phyloP scores from a whole-genome alignment of 1,140 invertebrate species.

The Galendromus occidentalis region DNA sequence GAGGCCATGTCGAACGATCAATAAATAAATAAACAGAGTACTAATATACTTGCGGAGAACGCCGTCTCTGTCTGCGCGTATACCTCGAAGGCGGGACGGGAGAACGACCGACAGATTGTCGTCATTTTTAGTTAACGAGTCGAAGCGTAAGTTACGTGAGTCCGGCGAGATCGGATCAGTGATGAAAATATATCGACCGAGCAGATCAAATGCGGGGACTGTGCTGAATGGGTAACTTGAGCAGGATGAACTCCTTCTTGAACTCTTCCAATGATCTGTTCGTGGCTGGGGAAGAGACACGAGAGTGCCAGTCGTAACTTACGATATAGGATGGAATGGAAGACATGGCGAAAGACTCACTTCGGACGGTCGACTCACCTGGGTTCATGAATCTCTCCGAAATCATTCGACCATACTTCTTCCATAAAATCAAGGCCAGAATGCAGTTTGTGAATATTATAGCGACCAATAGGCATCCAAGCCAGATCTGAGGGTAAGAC shows the following conservation, averaged over 20 bases:
- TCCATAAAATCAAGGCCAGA: neutral
- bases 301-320: neutral
- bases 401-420: neutral
- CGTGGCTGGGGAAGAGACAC: neutral
- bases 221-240: neutral
- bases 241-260: neutral
- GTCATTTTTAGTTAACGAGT: no score
- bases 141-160: no score
- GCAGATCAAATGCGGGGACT: neutral
- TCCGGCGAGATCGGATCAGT: no score
- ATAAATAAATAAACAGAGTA: no score
- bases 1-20: no score
- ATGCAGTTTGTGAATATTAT: neutral
- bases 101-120: no score
- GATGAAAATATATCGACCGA: no score
- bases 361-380: neutral
- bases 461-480: neutral
- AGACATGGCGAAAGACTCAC: neutral
- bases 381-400: slow-evolving; percentile 7
- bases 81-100: no score
- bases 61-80: no score
- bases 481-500: neutral
- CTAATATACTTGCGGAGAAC: no score
- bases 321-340: neutral
- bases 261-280: neutral